Base-by-base conservation (phyloP, 2,888 invertebrate genomes). In the Nephrotoma guestfalica region DNA sequence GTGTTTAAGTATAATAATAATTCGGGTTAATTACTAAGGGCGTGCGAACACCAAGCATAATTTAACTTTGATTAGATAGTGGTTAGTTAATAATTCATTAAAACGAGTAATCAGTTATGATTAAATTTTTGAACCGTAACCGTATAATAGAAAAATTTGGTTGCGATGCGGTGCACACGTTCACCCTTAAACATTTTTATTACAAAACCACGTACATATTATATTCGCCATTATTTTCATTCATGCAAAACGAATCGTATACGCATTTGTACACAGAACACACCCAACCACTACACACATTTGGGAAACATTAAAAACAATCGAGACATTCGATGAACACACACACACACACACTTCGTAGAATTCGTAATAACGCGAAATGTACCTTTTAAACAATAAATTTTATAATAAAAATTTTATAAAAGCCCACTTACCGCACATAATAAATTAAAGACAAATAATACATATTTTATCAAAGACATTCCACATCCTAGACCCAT, bases 381-480 rank as follows among this genome's bases (percentile, higher is more conserved):
- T 47, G 18, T 83, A 18, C 51, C 84, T 83, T 43, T 47, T 18
- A 57, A 15, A 6, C 6, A 57, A 4, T 15, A 15, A 18, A 15
- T 15, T 6, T 57, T 15, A n/a, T 15, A 57, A 15, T 15, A 15
- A 15, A 57, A 15, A 57, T 71, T 9, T 30, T 71, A 30, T 30
- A 71, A 18, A 57, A 57, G 9, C 9, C 30, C 87, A 95, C 96
- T 95, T 91, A 96, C 96, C 93, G 95, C 94, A 89, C 96, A 95
- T 87, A 96, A 90, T 89, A 96, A 91, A 91, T 96, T 96, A 92
- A 96, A 96, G 91, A 96, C 93, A 92, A 96, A 96, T 89, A 96
- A 93, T 89, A 96, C 93, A 92, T 96, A 96, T 93, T 96, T 96
- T 90, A 96, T 94, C 93, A 95, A 94, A 91, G 94, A 94, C 92